Percentiles rank a stretch among this genome's conserved stretches.
These are phyloP conservation scores for Centropristis striata DNA, from an alignment of 2,113 vertebrate species.

Conservation along the genomic window DNA sequence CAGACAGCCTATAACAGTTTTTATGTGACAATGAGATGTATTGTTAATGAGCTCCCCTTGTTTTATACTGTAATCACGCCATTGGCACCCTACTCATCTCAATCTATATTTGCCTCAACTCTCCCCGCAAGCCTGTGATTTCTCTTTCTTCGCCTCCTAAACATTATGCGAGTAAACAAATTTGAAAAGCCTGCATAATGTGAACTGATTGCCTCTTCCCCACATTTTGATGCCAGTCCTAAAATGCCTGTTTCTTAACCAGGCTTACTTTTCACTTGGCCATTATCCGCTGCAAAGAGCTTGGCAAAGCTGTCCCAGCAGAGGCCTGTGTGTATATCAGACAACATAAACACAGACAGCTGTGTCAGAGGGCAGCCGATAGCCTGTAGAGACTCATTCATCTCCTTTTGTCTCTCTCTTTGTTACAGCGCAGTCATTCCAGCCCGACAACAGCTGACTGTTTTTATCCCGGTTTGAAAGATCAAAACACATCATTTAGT, in stretches of 20 bases:
- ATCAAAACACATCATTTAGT: slow-evolving; percentile 78
- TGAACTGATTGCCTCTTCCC: slow-evolving; percentile 19
- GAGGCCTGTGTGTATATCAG: slow-evolving; percentile 60
- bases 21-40: slow-evolving; percentile 45
- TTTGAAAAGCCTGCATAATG: slow-evolving; percentile 17
- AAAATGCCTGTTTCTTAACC: slow-evolving; percentile 39
- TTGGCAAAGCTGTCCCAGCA: slow-evolving; percentile 51
- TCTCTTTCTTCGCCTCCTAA: slow-evolving; percentile 7
- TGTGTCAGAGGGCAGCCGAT: slow-evolving; percentile 75
- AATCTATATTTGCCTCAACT: slow-evolving; percentile 21
- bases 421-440: slow-evolving; percentile 51
- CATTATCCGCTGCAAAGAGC: slow-evolving; percentile 45
- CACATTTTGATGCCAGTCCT: slow-evolving; percentile 27
- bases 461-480: slow-evolving; percentile 55
- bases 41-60: slow-evolving; percentile 23
- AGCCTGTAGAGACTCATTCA: slow-evolving; percentile 70
- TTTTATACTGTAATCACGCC: slow-evolving; percentile 34
- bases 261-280: slow-evolving; percentile 30
- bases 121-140: slow-evolving; percentile 6
- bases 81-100: slow-evolving; percentile 18
- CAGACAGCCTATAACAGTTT: slow-evolving; percentile 12
- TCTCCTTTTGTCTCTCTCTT: slow-evolving; percentile 71
- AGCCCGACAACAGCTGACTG: slow-evolving; percentile 41
- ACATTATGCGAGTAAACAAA: slow-evolving; percentile 17
- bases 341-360: slow-evolving; percentile 72